Percentiles rank a stretch among this genome's conserved stretches.
Conservation (phyloP, 1,140 invertebrate genomes). For the Anoplophora glabripennis region DNA sequence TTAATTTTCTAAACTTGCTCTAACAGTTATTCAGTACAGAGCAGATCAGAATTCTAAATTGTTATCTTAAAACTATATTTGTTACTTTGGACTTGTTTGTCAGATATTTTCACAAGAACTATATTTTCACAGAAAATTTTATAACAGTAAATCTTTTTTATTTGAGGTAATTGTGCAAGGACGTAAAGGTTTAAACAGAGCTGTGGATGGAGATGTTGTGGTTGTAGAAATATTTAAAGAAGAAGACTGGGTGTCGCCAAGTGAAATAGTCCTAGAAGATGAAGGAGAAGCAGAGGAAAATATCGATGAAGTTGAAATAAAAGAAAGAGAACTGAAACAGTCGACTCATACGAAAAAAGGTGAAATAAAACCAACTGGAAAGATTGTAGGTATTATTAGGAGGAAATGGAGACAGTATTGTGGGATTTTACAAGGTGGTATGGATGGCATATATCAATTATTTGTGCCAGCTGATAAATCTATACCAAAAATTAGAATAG, state of each 20-base stretch:
- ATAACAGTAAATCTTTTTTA: conserved; percentile 5
- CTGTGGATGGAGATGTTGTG: conserved; percentile 94
- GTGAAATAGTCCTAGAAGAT: conserved; percentile 83
- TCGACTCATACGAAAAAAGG: conserved; percentile 44
- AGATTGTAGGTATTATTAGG: conserved; percentile 91
- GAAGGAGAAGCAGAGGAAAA: conserved; percentile 61
- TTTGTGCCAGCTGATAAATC: conserved; percentile 88
- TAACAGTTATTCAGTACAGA: too few species aligned
- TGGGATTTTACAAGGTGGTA: conserved; percentile 81
- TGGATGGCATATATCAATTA: conserved; percentile 73
- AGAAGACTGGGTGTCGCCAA: conserved; percentile 83
- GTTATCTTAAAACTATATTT: not conserved
- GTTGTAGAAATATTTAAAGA: conserved; percentile 89
- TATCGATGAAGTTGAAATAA: conserved; percentile 64
- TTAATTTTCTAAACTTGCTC: too few species aligned
- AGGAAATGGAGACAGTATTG: conserved; percentile 97
- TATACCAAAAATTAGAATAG: conserved; percentile 88
- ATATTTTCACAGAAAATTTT: not conserved
- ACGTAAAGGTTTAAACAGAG: conserved; percentile 81
- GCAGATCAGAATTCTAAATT: too few species aligned
- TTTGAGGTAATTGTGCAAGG: conserved; percentile 87
- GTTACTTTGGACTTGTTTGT: not conserved
- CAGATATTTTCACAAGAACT: not conserved
- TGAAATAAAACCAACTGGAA: conserved; percentile 73
- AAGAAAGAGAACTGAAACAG: conserved; percentile 46